phyloP scores from a whole-genome alignment of 2,113 vertebrate species.

The Neolamprologus kungweensis region DNA sequence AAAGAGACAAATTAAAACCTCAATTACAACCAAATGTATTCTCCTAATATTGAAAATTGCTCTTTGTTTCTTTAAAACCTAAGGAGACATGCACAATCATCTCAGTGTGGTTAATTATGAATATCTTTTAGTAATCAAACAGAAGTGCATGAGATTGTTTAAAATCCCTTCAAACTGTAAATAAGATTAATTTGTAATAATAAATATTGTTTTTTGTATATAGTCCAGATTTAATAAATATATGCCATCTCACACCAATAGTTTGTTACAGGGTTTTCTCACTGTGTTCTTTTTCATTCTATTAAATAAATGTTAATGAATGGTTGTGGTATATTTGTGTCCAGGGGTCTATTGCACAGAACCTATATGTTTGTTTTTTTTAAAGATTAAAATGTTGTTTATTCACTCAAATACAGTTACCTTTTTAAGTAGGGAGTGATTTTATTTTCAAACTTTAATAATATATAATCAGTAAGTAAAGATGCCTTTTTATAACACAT shows the following conservation, averaged over 20 bases:
- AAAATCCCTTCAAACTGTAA: slow-evolving; percentile 71
- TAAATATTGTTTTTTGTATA: slow-evolving; percentile 72
- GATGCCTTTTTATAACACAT: slow-evolving; percentile 20
- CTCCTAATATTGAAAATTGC: background rate
- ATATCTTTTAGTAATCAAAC: slow-evolving; percentile 2
- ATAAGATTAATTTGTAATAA: slow-evolving; percentile 75
- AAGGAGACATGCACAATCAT: slow-evolving; percentile 3
- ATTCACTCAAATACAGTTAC: slow-evolving; percentile 26
- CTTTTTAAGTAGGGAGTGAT: slow-evolving; percentile 33
- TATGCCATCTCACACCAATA: slow-evolving; percentile 32
- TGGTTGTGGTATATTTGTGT: slow-evolving; percentile 65
- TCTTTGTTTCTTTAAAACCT: background rate
- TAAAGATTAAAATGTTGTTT: slow-evolving; percentile 49
- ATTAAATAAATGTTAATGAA: slow-evolving; percentile 46
- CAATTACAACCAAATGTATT: slow-evolving; percentile 10
- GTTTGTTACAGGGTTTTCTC: slow-evolving; percentile 26
- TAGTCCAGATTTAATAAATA: slow-evolving; percentile 70
- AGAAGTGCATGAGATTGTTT: slow-evolving; percentile 56
- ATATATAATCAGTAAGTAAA: slow-evolving; percentile 50
- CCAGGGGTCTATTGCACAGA: slow-evolving; percentile 38
- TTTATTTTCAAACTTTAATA: slow-evolving; percentile 50
- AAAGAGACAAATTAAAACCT: slow-evolving; percentile 18
- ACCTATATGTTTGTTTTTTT: slow-evolving; percentile 22
- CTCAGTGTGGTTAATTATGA: slow-evolving; percentile 14
- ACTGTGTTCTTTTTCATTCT: slow-evolving; percentile 33